A percentile compares a stretch with the other conserved stretches of the same genome.
Evolutionary conservation across 2,888 invertebrate species (phyloP).

Genomic region (Cistogaster globosa): DNA sequence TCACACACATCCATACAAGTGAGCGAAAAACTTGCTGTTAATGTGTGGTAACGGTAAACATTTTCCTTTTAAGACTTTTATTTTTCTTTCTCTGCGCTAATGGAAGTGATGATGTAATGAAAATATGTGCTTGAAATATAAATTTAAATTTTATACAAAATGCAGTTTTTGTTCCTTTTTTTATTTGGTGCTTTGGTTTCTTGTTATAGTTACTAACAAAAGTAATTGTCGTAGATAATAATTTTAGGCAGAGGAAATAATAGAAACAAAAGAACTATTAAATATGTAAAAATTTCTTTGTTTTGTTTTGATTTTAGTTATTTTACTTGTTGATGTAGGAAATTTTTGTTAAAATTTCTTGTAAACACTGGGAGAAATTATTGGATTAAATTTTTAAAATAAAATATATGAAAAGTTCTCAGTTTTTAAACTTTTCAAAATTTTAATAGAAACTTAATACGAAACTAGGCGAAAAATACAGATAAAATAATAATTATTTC

Average conservation of each 20-base stretch:
- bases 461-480: too few species aligned
- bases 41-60: constrained; percentile 15
- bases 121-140: constrained; percentile 33
- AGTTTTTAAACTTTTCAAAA: too few species aligned
- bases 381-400: too few species aligned
- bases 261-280: not conserved
- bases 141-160: constrained; percentile 44
- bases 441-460: too few species aligned
- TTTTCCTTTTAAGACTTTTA: constrained; percentile 5
- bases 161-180: constrained; percentile 2
- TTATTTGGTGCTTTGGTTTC: not conserved
- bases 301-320: too few species aligned
- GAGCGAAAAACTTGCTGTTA: not conserved
- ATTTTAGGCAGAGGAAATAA: not conserved
- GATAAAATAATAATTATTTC: too few species aligned
- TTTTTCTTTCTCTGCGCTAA: constrained; percentile 33
- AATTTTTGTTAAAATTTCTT: too few species aligned
- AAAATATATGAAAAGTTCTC: too few species aligned
- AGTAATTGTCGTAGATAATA: not conserved
- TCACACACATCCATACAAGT: not conserved
- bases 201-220: constrained; percentile 25
- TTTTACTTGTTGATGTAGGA: too few species aligned
- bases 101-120: constrained; percentile 58
- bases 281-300: not conserved
- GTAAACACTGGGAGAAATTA: too few species aligned